Evolutionary conservation across 1,140 invertebrate species (phyloP), one percentile per base, ranked within the genome.

Genomic region (Steinernema feltiae): DNA sequence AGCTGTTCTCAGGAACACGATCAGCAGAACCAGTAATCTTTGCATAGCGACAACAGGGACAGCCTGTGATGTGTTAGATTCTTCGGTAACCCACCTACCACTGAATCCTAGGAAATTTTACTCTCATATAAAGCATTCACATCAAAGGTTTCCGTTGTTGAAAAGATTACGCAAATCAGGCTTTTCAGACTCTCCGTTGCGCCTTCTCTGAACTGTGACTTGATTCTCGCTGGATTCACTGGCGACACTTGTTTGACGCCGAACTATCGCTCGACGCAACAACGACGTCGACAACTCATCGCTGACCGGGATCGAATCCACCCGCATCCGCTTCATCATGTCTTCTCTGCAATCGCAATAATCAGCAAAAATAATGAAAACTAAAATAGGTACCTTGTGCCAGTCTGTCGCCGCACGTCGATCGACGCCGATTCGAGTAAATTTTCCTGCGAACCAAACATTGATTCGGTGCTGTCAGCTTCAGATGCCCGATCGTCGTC

Each of bases 401-500:
- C 53, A 15, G 53, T 63, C 24, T 63, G 53, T 63, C 53, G 53
- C 24, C 53, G 53, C 7, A 63, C 12, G 53, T 63, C 53, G 53
- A 63, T 63, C 53, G 53, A 63, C 7, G 53, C 7, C 24, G 53
- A 24, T 70, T 78, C 77, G 1, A 78, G 70, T 21, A 78, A 70
- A 70, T 78, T 78, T 21, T 78, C 77, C 27, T 48, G 71, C 18
- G 70, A 72, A 24, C 71, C 77, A n/a, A 74, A 72, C 21, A 70
- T 70, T 15, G 77, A 78, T 24, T 78, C 35, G 1, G 74, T 78
- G 32, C 77, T 78, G 70, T 78, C 77, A 12, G 77, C 77, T 31
- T 78, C 77, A 29, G 77, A 78, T 3, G 77, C 77, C 27, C 41
- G 70, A 30, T 76, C 74, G 32, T 76, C 72, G 18, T 76, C 27